Conservation (phyloP, 2,797 vertebrate species). For the Agapornis canus region DNA sequence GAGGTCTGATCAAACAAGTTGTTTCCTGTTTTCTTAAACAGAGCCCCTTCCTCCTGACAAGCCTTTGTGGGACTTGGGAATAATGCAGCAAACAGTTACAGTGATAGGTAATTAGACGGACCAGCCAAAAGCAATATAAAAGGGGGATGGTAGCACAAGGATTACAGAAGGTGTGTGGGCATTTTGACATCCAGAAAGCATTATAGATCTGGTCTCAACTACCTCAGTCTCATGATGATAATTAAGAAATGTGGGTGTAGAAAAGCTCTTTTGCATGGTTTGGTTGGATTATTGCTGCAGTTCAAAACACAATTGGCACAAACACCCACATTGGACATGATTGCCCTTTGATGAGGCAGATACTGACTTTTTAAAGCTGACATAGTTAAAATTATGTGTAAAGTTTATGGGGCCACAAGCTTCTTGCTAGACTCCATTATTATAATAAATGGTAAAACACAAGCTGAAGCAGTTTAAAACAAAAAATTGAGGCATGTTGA, state of each 20-base stretch:
- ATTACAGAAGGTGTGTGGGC: slow-evolving; percentile 83
- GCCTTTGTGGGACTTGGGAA: slow-evolving; percentile 47
- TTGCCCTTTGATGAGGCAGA: slow-evolving; percentile 79
- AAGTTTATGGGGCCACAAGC: slow-evolving; percentile 72
- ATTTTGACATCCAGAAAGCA: slow-evolving; percentile 80
- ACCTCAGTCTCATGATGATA: slow-evolving; percentile 83
- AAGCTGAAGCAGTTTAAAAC: slow-evolving; percentile 45
- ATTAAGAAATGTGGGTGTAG: slow-evolving; percentile 85
- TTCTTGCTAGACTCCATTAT: slow-evolving; percentile 69
- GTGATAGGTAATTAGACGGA: slow-evolving; percentile 74
- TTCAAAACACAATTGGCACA: slow-evolving; percentile 81
- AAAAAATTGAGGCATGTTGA: background rate
- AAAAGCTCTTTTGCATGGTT: slow-evolving; percentile 75
- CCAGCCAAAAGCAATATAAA: slow-evolving; percentile 71
- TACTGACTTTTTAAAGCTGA: slow-evolving; percentile 81
- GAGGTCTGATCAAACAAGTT: slow-evolving; percentile 31
- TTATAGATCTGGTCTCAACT: slow-evolving; percentile 82
- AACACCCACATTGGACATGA: slow-evolving; percentile 79
- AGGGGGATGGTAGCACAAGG: slow-evolving; percentile 71
- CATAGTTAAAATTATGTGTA: slow-evolving; percentile 80
- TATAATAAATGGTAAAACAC: slow-evolving; percentile 72
- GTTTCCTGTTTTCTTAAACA: slow-evolving; percentile 52
- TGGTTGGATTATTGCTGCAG: slow-evolving; percentile 76
- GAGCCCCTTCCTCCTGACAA: slow-evolving; percentile 45
- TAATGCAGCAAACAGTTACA: slow-evolving; percentile 51